Conservation (phyloP, 2,113 vertebrate species). For the Suncus etruscus region DNA sequence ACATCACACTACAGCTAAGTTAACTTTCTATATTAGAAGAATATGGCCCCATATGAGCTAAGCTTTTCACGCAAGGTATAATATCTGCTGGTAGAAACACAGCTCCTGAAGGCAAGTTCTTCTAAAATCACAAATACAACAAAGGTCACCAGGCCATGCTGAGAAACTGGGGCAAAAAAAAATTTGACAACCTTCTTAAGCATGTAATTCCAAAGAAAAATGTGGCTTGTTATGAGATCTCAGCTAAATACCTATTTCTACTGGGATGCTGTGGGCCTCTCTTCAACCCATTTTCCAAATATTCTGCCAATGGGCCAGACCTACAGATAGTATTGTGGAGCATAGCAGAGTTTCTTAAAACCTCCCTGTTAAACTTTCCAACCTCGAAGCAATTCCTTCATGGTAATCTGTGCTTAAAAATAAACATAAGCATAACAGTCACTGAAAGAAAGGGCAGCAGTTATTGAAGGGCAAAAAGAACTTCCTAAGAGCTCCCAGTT, state of each 20-base stretch:
- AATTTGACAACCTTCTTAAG: not conserved
- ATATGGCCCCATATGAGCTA: not conserved
- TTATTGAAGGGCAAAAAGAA: conserved; percentile 9
- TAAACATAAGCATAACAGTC: conserved; percentile 39
- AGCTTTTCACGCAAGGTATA: not conserved
- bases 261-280: not conserved
- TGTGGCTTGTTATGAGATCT: not conserved
- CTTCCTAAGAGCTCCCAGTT: not conserved
- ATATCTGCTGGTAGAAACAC: not conserved
- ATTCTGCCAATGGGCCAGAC: not conserved
- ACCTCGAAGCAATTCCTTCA: not conserved
- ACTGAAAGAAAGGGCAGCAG: conserved; percentile 25
- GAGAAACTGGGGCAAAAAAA: not conserved
- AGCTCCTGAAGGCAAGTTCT: conserved; percentile 11
- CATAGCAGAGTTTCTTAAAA: not conserved
- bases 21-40: not conserved
- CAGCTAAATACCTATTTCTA: not conserved
- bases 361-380: conserved; percentile 32
- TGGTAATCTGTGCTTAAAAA: conserved; percentile 45
- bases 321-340: not conserved
- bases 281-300: conserved; percentile 39
- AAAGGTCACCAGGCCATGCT: not conserved
- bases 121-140: conserved; percentile 10
- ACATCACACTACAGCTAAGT: not conserved
- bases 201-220: not conserved